Conservation (phyloP, 2,888 invertebrate species). For the Digitonthophagus gazella region DNA sequence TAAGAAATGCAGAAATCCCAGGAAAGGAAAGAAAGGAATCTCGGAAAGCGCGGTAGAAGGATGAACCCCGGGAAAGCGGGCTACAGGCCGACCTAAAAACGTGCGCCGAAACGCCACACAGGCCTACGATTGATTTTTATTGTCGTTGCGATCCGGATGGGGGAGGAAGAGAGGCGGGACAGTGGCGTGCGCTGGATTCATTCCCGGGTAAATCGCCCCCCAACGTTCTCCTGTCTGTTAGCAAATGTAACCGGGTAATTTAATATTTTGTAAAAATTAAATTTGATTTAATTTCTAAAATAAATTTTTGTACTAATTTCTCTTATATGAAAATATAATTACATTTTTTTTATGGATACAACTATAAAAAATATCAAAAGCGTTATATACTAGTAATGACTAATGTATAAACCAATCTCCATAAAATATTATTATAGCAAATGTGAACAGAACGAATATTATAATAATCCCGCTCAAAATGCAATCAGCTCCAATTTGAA, state of each 20-base stretch:
- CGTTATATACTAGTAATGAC: no score
- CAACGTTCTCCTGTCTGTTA: neutral
- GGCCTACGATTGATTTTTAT: slow-evolving; percentile 50
- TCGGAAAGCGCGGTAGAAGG: slow-evolving; percentile 34
- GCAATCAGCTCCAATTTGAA: no score
- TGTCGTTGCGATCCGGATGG: slow-evolving; percentile 34
- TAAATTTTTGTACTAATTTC: no score
- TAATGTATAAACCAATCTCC: no score
- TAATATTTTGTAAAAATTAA: neutral
- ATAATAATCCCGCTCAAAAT: no score
- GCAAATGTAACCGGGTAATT: neutral
- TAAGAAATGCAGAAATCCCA: neutral
- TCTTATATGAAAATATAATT: no score
- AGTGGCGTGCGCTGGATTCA: neutral
- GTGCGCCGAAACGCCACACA: slow-evolving; percentile 37
- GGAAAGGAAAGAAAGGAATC: neutral
- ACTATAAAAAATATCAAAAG: no score
- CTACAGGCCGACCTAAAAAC: slow-evolving; percentile 46
- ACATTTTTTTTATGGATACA: no score
- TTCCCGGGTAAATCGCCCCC: neutral
- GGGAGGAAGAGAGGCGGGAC: neutral
- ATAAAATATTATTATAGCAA: no score
- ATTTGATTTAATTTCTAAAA: neutral
- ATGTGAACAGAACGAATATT: no score
- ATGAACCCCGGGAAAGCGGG: slow-evolving; percentile 35